phyloP scores from a whole-genome alignment of 2,888 invertebrate genomes.

The Carterocephalus palaemon region DNA sequence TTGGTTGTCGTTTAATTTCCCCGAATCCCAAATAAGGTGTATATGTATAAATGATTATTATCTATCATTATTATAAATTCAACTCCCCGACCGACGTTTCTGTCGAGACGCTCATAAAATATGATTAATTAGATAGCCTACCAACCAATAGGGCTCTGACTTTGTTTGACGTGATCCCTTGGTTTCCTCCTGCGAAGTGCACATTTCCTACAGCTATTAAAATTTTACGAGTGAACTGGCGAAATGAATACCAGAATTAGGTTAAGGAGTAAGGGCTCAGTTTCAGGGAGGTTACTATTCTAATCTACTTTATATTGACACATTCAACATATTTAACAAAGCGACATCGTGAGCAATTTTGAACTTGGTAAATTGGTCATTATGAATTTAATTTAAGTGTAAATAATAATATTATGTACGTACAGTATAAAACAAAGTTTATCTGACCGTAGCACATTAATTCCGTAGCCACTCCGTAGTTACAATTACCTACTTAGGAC shows the following conservation, averaged over 20 bases:
- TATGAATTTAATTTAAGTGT: too few species aligned
- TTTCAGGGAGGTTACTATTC: slow-evolving; percentile 56
- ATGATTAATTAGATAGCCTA: slow-evolving; percentile 43
- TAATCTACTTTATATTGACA: slow-evolving; percentile 39
- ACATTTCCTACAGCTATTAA: slow-evolving; percentile 68
- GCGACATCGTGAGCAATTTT: too few species aligned
- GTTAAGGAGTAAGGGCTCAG: slow-evolving; percentile 63
- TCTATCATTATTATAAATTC: slow-evolving; percentile 9
- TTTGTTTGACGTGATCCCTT: slow-evolving; percentile 48
- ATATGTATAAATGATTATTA: too few species aligned
- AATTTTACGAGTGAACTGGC: slow-evolving; percentile 74
- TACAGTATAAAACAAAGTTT: too few species aligned
- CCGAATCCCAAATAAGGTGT: neutral
- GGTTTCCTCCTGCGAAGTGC: slow-evolving; percentile 51
- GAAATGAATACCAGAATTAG: slow-evolving; percentile 74
- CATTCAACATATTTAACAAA: neutral
- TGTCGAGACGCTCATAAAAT: slow-evolving; percentile 27
- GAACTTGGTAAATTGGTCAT: too few species aligned
- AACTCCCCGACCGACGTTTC: neutral
- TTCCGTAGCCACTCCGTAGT: too few species aligned
- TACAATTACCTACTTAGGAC: too few species aligned
- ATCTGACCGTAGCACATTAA: too few species aligned
- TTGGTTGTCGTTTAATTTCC: slow-evolving; percentile 5
- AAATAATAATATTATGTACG: too few species aligned
- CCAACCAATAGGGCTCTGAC: slow-evolving; percentile 37